Percentiles rank a stretch among this genome's conserved stretches.
Evolutionary conservation across 2,888 invertebrate genomes (phyloP).

Genomic region (Coleophora deauratella): DNA sequence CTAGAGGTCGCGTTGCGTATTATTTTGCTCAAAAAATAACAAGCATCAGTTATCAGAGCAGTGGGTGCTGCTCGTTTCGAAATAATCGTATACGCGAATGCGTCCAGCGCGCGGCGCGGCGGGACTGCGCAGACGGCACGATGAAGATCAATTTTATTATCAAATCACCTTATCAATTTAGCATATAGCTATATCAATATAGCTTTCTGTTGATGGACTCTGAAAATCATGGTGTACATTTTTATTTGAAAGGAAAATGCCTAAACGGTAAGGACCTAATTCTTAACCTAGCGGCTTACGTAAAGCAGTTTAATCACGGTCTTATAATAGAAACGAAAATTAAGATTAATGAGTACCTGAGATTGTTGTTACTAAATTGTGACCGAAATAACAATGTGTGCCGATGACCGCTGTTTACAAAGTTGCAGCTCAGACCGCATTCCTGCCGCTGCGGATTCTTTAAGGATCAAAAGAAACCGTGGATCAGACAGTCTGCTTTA

Average conservation of each 20-base stretch:
- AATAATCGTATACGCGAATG: too few species aligned
- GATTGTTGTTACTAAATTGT: constrained; percentile 25
- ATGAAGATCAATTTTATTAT: too few species aligned
- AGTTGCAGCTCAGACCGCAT: constrained; percentile 32
- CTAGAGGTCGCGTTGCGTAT: constrained; percentile 31
- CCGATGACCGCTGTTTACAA: constrained; percentile 40
- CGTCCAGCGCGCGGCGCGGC: too few species aligned
- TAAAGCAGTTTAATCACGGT: background rate
- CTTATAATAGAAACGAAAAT: constrained; percentile 8
- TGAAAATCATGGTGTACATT: too few species aligned
- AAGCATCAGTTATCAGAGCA: constrained; percentile 16
- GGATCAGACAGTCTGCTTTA: constrained; percentile 42
- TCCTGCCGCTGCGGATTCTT: constrained; percentile 32
- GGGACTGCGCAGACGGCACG: too few species aligned
- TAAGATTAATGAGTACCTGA: constrained; percentile 23
- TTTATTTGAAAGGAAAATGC: too few species aligned
- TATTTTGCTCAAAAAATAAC: constrained; percentile 21
- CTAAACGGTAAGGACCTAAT: too few species aligned
- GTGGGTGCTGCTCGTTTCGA: constrained; percentile 14
- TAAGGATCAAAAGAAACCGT: constrained; percentile 52
- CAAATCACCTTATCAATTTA: too few species aligned
- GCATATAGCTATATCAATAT: too few species aligned
- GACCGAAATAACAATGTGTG: constrained; percentile 37
- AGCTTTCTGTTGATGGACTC: too few species aligned
- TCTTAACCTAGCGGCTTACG: too few species aligned